Percentiles rank a stretch among this genome's conserved stretches.
These are phyloP conservation scores for Turnix velox DNA, from an alignment of 2,113 vertebrate species.

Conservation along the genomic window DNA sequence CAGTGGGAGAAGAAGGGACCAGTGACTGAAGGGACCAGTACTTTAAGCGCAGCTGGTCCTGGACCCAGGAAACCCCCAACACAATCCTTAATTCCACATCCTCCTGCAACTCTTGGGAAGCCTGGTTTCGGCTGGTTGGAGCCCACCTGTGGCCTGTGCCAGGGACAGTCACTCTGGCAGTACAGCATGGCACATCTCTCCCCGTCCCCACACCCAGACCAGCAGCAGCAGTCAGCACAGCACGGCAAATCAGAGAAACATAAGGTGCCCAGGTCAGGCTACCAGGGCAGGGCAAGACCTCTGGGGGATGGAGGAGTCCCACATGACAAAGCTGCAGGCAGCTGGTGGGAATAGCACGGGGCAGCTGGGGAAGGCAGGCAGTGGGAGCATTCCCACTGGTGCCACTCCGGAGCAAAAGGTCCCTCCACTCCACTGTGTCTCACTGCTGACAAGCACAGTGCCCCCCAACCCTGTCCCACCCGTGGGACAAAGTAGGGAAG, in stretches of 20 bases:
- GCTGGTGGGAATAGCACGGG: background rate
- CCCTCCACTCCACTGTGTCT: background rate
- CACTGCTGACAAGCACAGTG: rapidly evolving
- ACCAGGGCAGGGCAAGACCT: rapidly evolving
- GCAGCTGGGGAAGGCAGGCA: background rate
- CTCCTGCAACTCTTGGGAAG: background rate
- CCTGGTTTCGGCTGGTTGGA: background rate
- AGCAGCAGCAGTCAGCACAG: background rate
- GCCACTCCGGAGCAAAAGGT: background rate
- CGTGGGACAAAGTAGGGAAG: background rate
- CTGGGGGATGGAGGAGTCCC: background rate
- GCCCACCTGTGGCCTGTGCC: rapidly evolving
- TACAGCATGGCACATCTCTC: rapidly evolving
- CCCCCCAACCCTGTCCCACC: background rate
- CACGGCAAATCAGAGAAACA: background rate
- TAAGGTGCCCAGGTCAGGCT: background rate
- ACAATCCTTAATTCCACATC: background rate
- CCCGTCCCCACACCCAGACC: rapidly evolving
- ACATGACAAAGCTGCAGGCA: background rate
- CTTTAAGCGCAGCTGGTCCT: background rate
- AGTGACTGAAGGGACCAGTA: background rate
- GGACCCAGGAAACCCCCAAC: background rate
- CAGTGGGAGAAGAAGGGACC: background rate
- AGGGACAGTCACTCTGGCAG: background rate
- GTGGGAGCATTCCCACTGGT: background rate